Evolutionary conservation across 2,113 vertebrate genomes (phyloP).

Genomic region (Patagioenas fasciata): DNA sequence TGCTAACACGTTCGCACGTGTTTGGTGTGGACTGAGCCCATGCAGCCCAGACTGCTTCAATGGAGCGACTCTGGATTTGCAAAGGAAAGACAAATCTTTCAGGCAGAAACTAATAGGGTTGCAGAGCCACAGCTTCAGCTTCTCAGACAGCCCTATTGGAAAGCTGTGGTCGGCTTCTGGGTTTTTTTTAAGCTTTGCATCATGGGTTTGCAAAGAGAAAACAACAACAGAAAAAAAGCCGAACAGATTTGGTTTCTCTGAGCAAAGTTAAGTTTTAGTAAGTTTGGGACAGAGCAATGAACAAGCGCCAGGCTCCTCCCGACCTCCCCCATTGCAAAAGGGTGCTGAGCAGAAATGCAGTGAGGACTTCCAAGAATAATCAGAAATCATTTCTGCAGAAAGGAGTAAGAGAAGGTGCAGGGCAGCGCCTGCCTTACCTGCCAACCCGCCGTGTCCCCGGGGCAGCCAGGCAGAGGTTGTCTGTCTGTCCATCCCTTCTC

Average conservation of each 20-base stretch:
- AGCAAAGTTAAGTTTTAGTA: not conserved
- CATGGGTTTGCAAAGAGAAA: not conserved
- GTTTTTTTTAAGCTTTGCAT: not conserved
- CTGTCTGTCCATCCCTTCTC: not conserved
- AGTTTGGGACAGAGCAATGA: not conserved
- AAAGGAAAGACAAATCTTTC: not conserved
- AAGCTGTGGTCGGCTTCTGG: not conserved
- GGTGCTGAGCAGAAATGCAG: fast-evolving
- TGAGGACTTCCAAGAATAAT: not conserved
- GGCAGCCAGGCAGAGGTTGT: too few species aligned
- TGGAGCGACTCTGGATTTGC: not conserved
- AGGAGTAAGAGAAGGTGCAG: not conserved
- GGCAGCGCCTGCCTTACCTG: constrained; percentile 40
- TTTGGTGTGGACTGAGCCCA: fast-evolving
- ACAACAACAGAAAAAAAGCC: not conserved
- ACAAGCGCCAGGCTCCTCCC: not conserved
- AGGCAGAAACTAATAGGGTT: not conserved
- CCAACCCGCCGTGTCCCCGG: fast-evolving
- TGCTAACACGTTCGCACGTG: not conserved
- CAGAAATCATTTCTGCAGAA: not conserved
- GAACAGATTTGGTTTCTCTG: not conserved
- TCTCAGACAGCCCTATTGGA: fast-evolving
- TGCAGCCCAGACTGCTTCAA: fast-evolving
- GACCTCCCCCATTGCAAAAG: fast-evolving
- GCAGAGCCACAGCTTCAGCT: not conserved